Evolutionary conservation across 2,113 vertebrate genomes (phyloP), one percentile per base, ranked within the genome.

Genomic region (Anhinga rufa): DNA sequence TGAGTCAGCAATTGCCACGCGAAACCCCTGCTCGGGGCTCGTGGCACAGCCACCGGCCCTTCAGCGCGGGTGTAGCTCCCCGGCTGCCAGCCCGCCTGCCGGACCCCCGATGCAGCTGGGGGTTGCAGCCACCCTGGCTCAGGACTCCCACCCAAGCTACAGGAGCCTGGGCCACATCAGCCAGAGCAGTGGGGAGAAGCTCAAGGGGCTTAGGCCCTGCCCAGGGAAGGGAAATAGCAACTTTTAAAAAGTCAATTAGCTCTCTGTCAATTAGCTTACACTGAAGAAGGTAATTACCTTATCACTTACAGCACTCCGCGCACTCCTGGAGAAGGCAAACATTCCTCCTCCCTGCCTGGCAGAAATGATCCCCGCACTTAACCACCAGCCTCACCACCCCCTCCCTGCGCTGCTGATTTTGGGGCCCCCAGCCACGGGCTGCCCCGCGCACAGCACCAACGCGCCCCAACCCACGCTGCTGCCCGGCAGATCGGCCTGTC

Each of bases 61-160:
- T 19, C 1, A 4, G 36, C 3, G 0, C 0, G 2, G 4, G 3
- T 6, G 11, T 1, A 68, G 52, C 46, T 48, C 66, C 55, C 4
- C 4, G 3, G 10, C 10, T 22, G 54, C 34, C 74, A 6, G 9
- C 28, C 21, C 1, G 1, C 57, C 12, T 6, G 12, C 18, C 11
- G 12, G 52, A 31, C 3, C 40, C 26, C 28, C 0, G 0, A 3
- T 17, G 40, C 34, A 24, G 62, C 52, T 7, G 44, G 26, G 8
- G 36, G 5, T 8, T 32, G 19, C 54, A 28, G 0, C 18, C 1
- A 0, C 32, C 25, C 40, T 6, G 48, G 20, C 40, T 32, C 2
- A 0, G 40, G 29, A 20, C 16, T 15, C 26, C 16, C n/a, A 10
- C 38, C 31, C 24, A 17, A 31, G 61, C 55, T 24, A 7, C 19